Conservation (phyloP, 2,888 invertebrate genomes). For the Ochlodes sylvanus region DNA sequence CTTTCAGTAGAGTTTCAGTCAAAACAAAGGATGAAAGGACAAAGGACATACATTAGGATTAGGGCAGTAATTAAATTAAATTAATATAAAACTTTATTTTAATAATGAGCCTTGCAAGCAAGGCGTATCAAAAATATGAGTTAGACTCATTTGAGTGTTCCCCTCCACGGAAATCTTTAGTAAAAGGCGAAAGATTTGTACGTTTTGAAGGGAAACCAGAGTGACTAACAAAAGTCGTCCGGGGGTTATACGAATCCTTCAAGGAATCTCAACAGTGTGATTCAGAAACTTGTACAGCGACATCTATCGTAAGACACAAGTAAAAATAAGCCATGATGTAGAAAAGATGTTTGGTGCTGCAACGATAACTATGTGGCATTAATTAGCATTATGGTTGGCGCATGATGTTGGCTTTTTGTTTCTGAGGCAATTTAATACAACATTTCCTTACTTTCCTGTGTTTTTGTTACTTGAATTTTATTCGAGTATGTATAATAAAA, state of each 20-base stretch:
- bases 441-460: no score
- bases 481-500: no score
- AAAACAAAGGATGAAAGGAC: no score
- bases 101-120: not conserved
- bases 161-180: conserved; percentile 92
- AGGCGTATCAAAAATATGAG: conserved; percentile 9
- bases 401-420: conserved; percentile 36
- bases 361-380: no score
- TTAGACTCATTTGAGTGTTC: conserved; percentile 89
- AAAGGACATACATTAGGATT: no score
- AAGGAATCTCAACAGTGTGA: not conserved
- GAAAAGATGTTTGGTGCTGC: conserved; percentile 53
- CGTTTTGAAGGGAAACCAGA: conserved; percentile 11
- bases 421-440: no score
- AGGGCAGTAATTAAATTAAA: no score
- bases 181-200: conserved; percentile 78
- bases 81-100: not conserved
- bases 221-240: not conserved
- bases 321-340: no score
- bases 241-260: not conserved
- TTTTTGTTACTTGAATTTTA: no score
- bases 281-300: not conserved
- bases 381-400: conserved; percentile 61
- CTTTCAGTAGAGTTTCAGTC: no score
- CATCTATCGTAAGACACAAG: not conserved